Evolutionary conservation across 2,113 vertebrate genomes (phyloP).

Genomic region (Chlorodrepanis virens): DNA sequence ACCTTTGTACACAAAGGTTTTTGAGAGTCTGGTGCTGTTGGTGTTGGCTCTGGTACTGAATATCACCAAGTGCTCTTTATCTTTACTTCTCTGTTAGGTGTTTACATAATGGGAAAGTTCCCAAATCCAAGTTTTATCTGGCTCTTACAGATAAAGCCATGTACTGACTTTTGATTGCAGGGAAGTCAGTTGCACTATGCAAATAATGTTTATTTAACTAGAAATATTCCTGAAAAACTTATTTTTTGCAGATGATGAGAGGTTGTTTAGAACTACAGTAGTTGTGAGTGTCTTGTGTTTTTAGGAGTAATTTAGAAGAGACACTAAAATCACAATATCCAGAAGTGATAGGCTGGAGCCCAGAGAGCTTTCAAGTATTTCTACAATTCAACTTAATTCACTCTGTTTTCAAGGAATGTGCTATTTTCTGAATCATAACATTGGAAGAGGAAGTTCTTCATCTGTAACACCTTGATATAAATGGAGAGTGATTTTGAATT

Average conservation of each 20-base stretch:
- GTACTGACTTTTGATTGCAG: background rate
- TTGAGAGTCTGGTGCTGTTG: background rate
- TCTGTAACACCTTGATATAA: background rate
- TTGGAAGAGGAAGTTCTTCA: background rate
- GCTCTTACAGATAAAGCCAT: background rate
- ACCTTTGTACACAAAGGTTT: background rate
- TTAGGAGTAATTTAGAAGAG: background rate
- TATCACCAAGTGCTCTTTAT: background rate
- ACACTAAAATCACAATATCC: background rate
- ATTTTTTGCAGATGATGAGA: background rate
- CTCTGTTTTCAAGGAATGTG: background rate
- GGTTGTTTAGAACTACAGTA: background rate
- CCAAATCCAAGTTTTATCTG: background rate
- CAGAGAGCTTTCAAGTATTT: background rate
- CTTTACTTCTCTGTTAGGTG: background rate
- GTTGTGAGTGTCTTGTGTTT: background rate
- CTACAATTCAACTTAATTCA: background rate
- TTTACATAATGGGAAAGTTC: background rate
- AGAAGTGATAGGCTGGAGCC: rapidly evolving
- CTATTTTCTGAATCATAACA: background rate
- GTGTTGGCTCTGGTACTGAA: background rate
- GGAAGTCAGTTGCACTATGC: background rate
- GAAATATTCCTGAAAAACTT: background rate
- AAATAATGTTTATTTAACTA: background rate
- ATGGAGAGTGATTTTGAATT: background rate